Base-by-base conservation (phyloP, 2,888 invertebrate genomes). In the Hydroisotoma schaefferi region DNA sequence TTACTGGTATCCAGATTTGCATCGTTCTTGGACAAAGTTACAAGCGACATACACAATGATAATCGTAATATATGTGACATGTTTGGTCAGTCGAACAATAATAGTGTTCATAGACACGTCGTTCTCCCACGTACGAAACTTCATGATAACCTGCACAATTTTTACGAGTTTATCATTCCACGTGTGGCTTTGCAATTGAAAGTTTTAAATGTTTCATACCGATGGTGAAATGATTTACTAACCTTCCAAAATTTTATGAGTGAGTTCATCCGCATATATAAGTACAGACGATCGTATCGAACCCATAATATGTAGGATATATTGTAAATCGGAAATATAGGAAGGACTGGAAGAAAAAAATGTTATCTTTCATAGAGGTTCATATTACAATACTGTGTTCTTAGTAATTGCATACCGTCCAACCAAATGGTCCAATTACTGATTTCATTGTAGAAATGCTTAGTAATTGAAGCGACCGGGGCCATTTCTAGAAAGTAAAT, bases 21-120 rank as follows among this genome's bases (percentile, higher is more conserved):
- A 63, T 40, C 60, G 52, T 10, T 44, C 18, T 4, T 44, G 48
- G 18, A 20, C 22, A 18, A 58, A 57, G n/a, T 43, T 12, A 12
- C 55, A 33, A 8, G 46, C 51, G 2, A 63, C 26, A 40, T 27
- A 56, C 28, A 63, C 27, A 12, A 63, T 52, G 46, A 44, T 53
- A n/a, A 57, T 29, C 1, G 53, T 38, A 5, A 61, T 51, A 46
- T 55, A 64, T 2, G 58, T 33, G 12, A 52, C 38, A 29, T 58
- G 52, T 46, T 64, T 64, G 28, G 55, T n/a, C 27, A 58, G 53
- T 2, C 64, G 49, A 2, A 64, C 33, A 18, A 49, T 25, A 44
- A 52, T 57, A 8, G 57, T 53, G 20, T n/a, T 44, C 10, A 46
- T 37, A 22, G 57, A 37, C 4, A 64, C 57, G 37, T 64, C 61